Percentiles rank a stretch among this genome's conserved stretches.
Conservation (phyloP, 2,888 invertebrate genomes). For the Bellardia pandia region DNA sequence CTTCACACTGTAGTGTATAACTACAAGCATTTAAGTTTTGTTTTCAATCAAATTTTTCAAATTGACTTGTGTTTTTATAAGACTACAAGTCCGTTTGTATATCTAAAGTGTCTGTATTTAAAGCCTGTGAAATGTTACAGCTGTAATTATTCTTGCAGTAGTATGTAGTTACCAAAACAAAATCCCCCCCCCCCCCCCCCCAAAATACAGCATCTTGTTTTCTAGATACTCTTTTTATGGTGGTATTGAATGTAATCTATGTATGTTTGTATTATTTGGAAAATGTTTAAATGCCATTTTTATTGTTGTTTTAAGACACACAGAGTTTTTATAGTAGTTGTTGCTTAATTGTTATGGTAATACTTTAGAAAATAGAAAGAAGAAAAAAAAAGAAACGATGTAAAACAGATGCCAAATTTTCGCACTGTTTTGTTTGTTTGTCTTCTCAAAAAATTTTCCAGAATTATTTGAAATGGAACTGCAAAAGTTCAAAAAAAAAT, state of each 20-base stretch:
- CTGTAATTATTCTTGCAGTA: constrained; percentile 53
- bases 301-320: neutral
- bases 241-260: constrained; percentile 17
- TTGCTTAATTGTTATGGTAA: constrained; percentile 42
- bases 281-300: constrained; percentile 35
- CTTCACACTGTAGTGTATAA: neutral
- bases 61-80: constrained; percentile 23
- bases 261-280: constrained; percentile 5
- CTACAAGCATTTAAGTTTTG: constrained; percentile 7
- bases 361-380: neutral
- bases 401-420: constrained; percentile 64
- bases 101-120: neutral
- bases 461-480: neutral
- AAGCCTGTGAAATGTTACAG: constrained; percentile 68
- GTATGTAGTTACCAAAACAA: neutral
- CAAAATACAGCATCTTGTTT: neutral
- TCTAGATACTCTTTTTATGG: constrained; percentile 22
- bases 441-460: constrained; percentile 4
- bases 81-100: neutral
- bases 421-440: constrained; percentile 6
- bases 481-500: constrained; percentile 12
- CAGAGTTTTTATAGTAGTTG: constrained; percentile 1
- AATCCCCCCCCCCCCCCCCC: constrained; percentile 6
- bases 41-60: constrained; percentile 21
- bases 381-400: constrained; percentile 11